Evolutionary conservation across 2,888 invertebrate genomes (phyloP).

Genomic region (Oxycera nigricornis): DNA sequence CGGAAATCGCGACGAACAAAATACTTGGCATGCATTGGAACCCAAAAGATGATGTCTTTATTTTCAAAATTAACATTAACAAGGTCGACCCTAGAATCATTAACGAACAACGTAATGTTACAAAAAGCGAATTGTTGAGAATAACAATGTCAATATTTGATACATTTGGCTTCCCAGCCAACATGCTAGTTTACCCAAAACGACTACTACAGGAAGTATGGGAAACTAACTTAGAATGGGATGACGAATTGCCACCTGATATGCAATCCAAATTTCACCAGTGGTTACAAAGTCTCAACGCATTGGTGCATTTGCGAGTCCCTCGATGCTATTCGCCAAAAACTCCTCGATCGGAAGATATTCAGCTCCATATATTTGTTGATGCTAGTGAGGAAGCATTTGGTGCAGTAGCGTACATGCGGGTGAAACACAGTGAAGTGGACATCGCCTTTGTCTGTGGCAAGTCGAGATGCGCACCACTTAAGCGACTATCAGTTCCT

Average conservation of each 20-base stretch:
- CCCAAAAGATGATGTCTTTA: neutral
- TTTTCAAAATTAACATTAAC: neutral
- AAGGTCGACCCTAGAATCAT: neutral
- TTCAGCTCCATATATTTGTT: too few species aligned
- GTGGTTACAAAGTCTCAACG: neutral
- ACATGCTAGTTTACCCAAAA: neutral
- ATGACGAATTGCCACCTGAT: neutral
- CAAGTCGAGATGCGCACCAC: slow-evolving; percentile 13
- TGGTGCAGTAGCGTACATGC: too few species aligned
- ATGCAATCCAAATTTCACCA: neutral
- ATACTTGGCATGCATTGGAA: neutral
- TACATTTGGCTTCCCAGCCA: neutral
- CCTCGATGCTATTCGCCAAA: too few species aligned
- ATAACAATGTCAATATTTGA: neutral
- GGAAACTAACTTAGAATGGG: neutral
- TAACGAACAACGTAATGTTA: neutral
- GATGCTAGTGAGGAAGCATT: too few species aligned
- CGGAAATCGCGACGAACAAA: neutral
- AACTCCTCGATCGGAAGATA: too few species aligned
- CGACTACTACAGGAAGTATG: neutral
- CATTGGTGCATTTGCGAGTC: neutral
- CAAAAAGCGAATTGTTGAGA: neutral
- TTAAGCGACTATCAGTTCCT: neutral
- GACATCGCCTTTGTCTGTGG: slow-evolving; percentile 6
- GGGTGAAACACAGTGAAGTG: too few species aligned